A percentile compares a stretch with the other conserved stretches of the same genome.
phyloP scores from a whole-genome alignment of 2,888 invertebrate genomes.

The Rhynchonema sp. region DNA sequence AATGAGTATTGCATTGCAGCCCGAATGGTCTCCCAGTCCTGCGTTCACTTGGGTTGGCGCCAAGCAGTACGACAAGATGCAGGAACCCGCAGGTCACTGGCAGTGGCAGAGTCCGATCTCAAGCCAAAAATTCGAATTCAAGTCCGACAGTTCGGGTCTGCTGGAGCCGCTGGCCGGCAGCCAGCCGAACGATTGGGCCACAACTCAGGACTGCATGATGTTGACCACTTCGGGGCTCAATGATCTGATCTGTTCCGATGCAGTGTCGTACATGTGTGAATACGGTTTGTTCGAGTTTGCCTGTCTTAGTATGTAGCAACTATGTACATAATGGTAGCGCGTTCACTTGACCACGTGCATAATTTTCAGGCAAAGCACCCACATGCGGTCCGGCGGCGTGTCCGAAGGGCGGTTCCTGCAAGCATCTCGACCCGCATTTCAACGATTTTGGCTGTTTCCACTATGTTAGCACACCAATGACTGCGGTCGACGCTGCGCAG shows the following conservation, averaged over 20 bases:
- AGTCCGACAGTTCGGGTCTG: not conserved
- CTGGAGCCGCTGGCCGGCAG: not conserved
- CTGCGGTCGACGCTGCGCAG: not conserved
- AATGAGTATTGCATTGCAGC: too few relatives aligned
- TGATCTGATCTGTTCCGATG: not conserved
- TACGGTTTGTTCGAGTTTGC: not conserved
- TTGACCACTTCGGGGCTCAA: not conserved
- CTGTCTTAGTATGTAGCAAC: too few relatives aligned
- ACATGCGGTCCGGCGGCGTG: not conserved
- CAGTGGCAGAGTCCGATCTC: too few relatives aligned
- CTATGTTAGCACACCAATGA: not conserved
- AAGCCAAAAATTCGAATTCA: not conserved
- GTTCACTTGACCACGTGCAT: too few relatives aligned
- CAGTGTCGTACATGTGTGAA: not conserved
- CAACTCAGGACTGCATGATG: not conserved
- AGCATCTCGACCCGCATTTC: not conserved
- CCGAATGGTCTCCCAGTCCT: too few relatives aligned
- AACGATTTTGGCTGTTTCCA: not conserved
- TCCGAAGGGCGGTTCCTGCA: not conserved
- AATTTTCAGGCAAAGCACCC: not conserved
- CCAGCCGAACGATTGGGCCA: not conserved
- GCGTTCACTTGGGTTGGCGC: too few relatives aligned
- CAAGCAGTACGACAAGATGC: too few relatives aligned
- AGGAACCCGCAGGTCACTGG: too few relatives aligned
- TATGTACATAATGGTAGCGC: too few relatives aligned